Conservation (phyloP, 1,140 invertebrate genomes). For the Gryllus bimaculatus region DNA sequence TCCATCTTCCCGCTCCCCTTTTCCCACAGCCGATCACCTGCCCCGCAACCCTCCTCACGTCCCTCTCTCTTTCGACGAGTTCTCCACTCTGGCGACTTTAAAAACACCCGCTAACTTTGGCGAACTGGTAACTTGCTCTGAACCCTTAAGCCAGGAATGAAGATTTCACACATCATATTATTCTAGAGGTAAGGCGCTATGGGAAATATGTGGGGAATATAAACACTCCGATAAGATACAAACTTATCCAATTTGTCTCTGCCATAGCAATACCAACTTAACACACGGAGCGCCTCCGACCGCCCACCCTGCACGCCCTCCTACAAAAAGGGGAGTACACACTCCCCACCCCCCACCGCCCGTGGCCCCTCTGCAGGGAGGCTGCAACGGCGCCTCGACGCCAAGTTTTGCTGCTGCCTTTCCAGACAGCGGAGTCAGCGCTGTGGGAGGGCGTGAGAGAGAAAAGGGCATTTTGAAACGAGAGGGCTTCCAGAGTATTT, state of each 20-base stretch:
- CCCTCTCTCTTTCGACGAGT: neutral
- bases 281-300: too few species aligned
- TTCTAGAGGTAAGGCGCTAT: neutral
- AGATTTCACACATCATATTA: slow-evolving; percentile 5
- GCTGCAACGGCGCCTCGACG: too few species aligned
- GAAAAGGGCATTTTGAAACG: too few species aligned
- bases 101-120: neutral
- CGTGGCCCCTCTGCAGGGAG: too few species aligned
- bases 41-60: neutral
- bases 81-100: neutral
- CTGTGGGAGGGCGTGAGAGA: too few species aligned
- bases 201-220: neutral
- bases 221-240: neutral
- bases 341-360: too few species aligned
- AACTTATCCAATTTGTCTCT: slow-evolving; percentile 1
- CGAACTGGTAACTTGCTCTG: neutral
- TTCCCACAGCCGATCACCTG: neutral
- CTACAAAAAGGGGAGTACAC: too few species aligned
- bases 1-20: neutral
- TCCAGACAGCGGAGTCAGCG: too few species aligned
- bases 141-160: neutral
- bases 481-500: too few species aligned
- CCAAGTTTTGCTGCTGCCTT: too few species aligned
- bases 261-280: neutral
- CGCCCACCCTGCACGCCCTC: too few species aligned